These are phyloP conservation scores for Cercopithecus mona DNA, from an alignment of 2,113 vertebrate species.

Conservation along the genomic window DNA sequence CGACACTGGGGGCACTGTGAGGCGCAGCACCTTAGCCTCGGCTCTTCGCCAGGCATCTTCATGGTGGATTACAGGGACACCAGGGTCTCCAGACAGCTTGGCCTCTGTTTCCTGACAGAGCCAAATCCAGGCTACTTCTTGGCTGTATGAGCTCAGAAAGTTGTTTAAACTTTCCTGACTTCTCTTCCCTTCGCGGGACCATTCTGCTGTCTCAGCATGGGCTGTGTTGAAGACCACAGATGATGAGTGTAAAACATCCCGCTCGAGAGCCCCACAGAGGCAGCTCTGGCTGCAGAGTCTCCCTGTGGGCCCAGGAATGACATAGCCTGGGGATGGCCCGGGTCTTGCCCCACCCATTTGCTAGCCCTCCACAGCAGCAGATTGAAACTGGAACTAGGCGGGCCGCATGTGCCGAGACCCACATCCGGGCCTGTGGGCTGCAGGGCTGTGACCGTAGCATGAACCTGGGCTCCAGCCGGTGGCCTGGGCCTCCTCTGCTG, in stretches of 20 bases:
- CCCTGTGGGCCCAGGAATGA: not conserved
- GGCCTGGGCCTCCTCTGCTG: not conserved
- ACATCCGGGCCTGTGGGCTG: not conserved
- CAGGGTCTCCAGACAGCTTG: not conserved
- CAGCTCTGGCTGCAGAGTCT: not conserved
- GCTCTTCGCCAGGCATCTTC: not conserved
- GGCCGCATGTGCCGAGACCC: not conserved
- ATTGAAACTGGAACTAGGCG: not conserved
- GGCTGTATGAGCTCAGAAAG: not conserved
- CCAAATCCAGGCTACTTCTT: not conserved
- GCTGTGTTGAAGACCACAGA: too few species aligned
- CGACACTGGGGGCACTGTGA: not conserved
- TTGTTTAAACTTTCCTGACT: not conserved
- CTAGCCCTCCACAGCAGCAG: not conserved
- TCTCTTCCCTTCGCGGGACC: not conserved
- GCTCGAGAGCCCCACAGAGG: not conserved
- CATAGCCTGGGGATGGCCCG: fast-evolving
- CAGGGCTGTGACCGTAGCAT: not conserved
- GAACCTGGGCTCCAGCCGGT: not conserved
- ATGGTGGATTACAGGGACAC: not conserved
- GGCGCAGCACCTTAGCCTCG: not conserved
- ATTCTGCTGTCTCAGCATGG: fast-evolving
- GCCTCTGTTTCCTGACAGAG: not conserved
- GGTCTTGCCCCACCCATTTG: too few species aligned
- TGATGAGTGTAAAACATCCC: fast-evolving